These are phyloP conservation scores for Luidia sarsii DNA, from an alignment of 53 echinoderm and acorn worm species.

Conservation along the genomic window DNA sequence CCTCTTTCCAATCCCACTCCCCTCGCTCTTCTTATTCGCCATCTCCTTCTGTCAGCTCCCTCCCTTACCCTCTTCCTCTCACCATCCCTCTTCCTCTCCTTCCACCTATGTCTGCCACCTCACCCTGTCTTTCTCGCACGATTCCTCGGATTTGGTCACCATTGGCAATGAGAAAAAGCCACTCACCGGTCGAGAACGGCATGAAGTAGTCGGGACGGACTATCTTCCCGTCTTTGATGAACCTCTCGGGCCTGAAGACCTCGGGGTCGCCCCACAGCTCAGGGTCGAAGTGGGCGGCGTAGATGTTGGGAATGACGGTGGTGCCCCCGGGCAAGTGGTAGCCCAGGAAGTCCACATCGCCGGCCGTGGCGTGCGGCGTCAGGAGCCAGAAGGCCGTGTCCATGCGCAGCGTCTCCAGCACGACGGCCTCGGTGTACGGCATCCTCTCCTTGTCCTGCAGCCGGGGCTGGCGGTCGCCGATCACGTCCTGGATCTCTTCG, in stretches of 20 bases:
- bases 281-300: too few relatives aligned
- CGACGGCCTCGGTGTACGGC: slow-evolving; percentile 52
- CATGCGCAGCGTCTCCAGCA: slow-evolving; percentile 39
- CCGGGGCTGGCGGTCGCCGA: slow-evolving; percentile 33
- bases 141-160: too few relatives aligned
- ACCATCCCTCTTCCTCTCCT: too few relatives aligned
- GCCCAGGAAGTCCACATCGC: slow-evolving; percentile 31
- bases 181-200: slow-evolving; percentile 26
- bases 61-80: too few relatives aligned
- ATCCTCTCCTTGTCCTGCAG: slow-evolving; percentile 34
- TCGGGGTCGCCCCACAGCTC: slow-evolving; percentile 47
- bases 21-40: too few relatives aligned
- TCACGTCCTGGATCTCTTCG: slow-evolving; percentile 48
- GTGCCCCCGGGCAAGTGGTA: slow-evolving; percentile 32
- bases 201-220: slow-evolving; percentile 18
- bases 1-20: too few relatives aligned
- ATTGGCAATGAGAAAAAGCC: too few relatives aligned
- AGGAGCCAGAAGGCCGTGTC: too few relatives aligned
- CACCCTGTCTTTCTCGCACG: too few relatives aligned
- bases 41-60: too few relatives aligned
- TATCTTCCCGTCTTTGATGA: slow-evolving; percentile 21
- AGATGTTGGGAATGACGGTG: slow-evolving; percentile 36
- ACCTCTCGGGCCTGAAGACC: slow-evolving; percentile 46
- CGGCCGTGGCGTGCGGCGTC: slow-evolving; percentile 12
- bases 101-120: too few relatives aligned